Base-by-base conservation (phyloP, 1,140 invertebrate genomes). In the Mya arenaria region DNA sequence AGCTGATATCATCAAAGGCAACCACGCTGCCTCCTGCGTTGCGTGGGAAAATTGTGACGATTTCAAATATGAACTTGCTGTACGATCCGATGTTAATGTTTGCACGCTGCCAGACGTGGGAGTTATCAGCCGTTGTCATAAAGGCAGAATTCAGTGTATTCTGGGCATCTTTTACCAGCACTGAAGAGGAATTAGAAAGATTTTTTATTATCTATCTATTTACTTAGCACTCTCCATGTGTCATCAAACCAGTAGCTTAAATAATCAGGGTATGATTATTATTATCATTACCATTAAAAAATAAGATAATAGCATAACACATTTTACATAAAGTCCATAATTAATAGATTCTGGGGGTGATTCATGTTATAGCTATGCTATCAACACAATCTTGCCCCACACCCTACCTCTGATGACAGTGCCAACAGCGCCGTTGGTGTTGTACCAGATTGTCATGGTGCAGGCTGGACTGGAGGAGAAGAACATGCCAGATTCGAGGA, bases 371-470 rank as follows among this genome's bases (percentile, higher is more conserved):
- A n/a, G n/a, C n/a, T n/a, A n/a, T n/a, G n/a, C n/a, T n/a, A n/a
- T n/a, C n/a, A n/a, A n/a, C n/a, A n/a, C n/a, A n/a, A n/a, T n/a
- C n/a, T n/a, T n/a, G n/a, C n/a, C n/a, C n/a, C 48, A 10, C 19
- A 1, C 48, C 28, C 19, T 41, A 88, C 63, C 28, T 75, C 85
- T 52, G 0, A 89, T 65, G 23, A 68, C 58, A 13, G 73, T 73
- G 4, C 84, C 62, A 60, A 72, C 68, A 65, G 34, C 55, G 28
- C 96, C 96, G 86, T 94, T 96, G 96, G 97, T 96, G 87, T 97
- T 96, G 86, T 93, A 95, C 94, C 94, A 97, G 90, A 97, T 90
- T 23, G 83, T 85, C 41, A 91, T 75, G 13, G 83, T 69, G 77
- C 89, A 90, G 34, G 82, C 68, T 10, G 85, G 77, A 39, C 84